phyloP scores from a whole-genome alignment of 2,113 vertebrate genomes.

The Benitochromis conjunctus region DNA sequence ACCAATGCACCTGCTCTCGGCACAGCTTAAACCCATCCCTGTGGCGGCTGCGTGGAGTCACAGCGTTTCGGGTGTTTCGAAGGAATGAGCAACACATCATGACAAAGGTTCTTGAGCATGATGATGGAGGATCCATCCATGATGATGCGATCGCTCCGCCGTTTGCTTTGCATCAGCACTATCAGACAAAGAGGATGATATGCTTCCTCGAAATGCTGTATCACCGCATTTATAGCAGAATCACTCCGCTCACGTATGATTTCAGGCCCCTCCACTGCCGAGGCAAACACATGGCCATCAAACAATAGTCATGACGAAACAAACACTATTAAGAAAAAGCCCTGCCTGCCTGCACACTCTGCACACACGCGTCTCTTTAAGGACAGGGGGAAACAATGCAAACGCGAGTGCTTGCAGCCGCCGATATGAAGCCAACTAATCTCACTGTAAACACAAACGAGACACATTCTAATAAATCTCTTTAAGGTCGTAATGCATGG shows the following conservation, averaged over 20 bases:
- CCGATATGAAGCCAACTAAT: neutral
- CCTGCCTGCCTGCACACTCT: neutral
- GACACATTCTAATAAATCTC: neutral
- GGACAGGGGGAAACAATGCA: neutral
- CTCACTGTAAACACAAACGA: neutral
- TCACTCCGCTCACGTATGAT: neutral
- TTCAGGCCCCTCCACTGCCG: neutral
- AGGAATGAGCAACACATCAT: neutral
- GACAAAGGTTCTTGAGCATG: neutral
- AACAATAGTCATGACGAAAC: neutral
- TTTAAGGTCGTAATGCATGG: neutral
- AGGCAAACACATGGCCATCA: neutral
- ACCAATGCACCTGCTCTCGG: neutral
- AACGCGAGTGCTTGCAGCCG: neutral
- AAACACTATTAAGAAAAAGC: neutral
- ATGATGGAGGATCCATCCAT: neutral
- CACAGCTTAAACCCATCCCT: neutral
- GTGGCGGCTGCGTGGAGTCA: neutral
- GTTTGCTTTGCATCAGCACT: conserved; percentile 50
- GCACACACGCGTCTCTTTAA: neutral
- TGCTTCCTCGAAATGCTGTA: conserved; percentile 61
- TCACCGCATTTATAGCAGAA: conserved; percentile 59
- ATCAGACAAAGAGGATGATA: conserved; percentile 64
- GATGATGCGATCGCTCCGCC: neutral
- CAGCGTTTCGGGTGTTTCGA: neutral